Evolutionary conservation across 2,888 invertebrate species (phyloP).

Genomic region (Nomada fabriciana): DNA sequence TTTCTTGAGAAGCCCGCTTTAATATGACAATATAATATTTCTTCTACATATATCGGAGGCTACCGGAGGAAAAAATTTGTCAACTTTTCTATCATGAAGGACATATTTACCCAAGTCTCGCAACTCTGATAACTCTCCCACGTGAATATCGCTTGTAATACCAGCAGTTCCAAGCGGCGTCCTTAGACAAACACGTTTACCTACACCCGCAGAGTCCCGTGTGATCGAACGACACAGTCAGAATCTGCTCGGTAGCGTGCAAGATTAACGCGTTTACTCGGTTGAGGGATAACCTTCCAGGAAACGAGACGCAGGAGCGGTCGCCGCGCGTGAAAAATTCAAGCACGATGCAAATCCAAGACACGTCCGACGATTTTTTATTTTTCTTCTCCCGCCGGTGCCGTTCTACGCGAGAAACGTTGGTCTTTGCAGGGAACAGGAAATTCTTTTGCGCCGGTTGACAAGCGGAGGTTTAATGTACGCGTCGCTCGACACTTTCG

Average conservation of each 20-base stretch:
- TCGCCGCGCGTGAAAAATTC: slow-evolving; percentile 43
- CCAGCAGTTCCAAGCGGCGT: too few species aligned
- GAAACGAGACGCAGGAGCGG: slow-evolving; percentile 11
- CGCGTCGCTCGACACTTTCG: slow-evolving; percentile 35
- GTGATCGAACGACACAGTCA: slow-evolving; percentile 6
- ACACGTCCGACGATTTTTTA: slow-evolving; percentile 29
- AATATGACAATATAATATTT: too few species aligned
- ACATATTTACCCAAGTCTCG: too few species aligned
- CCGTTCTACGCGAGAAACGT: slow-evolving; percentile 20
- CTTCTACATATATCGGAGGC: too few species aligned
- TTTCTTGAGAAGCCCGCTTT: too few species aligned
- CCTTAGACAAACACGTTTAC: not conserved
- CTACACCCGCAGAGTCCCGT: not conserved
- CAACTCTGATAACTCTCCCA: too few species aligned
- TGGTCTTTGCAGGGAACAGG: slow-evolving; percentile 24
- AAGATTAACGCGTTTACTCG: slow-evolving; percentile 22
- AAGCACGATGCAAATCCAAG: slow-evolving; percentile 47
- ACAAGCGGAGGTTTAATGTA: slow-evolving; percentile 36
- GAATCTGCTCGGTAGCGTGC: not conserved
- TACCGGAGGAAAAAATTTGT: too few species aligned
- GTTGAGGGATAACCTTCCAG: slow-evolving; percentile 11
- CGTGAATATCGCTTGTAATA: too few species aligned
- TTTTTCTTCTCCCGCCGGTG: not conserved
- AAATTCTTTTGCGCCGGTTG: slow-evolving; percentile 41
- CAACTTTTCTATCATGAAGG: too few species aligned